These are phyloP conservation scores for Bibio marci DNA, from an alignment of 2,888 invertebrate genomes.

Conservation along the genomic window DNA sequence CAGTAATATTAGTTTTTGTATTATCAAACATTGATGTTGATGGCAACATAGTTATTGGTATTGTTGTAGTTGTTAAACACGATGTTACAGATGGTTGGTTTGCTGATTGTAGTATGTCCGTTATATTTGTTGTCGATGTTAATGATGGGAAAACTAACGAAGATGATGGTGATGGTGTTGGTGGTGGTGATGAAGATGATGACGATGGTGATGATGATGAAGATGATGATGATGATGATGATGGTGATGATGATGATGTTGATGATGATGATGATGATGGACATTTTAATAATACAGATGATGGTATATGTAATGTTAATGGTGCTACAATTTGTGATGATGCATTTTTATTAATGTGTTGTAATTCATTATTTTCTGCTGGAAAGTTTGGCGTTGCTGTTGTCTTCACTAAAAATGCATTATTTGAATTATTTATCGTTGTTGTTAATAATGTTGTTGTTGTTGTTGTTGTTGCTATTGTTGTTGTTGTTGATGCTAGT, in stretches of 20 bases:
- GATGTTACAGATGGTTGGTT: too few species aligned
- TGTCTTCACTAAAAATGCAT: background rate
- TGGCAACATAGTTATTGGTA: too few species aligned
- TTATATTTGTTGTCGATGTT: too few species aligned
- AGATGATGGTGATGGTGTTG: slow-evolving; percentile 9
- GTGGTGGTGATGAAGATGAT: slow-evolving; percentile 8
- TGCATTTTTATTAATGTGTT: background rate
- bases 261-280: slow-evolving; percentile 2
- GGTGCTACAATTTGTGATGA: background rate
- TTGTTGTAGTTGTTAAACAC: too few species aligned
- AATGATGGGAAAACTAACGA: too few species aligned
- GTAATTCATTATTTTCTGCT: background rate
- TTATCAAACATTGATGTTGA: too few species aligned
- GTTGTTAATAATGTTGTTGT: too few species aligned
- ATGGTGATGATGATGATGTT: slow-evolving; percentile 7
- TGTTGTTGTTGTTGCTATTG: too few species aligned
- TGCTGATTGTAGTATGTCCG: slow-evolving; percentile 41
- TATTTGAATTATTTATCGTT: too few species aligned
- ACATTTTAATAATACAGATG: slow-evolving; percentile 1
- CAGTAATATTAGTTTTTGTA: too few species aligned
- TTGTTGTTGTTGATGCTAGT: background rate
- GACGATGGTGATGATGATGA: background rate
- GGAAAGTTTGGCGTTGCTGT: background rate
- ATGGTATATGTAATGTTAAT: slow-evolving; percentile 3
- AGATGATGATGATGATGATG: slow-evolving; percentile 8